A percentile compares a stretch with the other conserved stretches of the same genome.
Conservation (phyloP, 53 echinoderm and acorn worm genomes). For the Paracentrotus lividus region DNA sequence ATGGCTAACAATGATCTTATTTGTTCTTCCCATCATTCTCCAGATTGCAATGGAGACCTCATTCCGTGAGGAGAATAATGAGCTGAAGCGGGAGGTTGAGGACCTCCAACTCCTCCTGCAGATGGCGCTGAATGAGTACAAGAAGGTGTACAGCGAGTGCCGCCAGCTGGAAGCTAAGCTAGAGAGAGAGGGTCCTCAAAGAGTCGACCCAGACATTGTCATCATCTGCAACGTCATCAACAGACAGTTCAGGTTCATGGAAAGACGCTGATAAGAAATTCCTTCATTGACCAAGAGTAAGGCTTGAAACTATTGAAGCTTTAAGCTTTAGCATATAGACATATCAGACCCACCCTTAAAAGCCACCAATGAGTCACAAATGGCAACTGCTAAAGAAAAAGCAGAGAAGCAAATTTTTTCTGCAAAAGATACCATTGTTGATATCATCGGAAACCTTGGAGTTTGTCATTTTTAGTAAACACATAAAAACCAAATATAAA, state of each 20-base stretch:
- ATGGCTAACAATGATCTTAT: not conserved
- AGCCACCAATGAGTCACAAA: too few species aligned
- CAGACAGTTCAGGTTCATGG: conserved; percentile 3
- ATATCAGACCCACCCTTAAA: too few species aligned
- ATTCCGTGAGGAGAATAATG: conserved; percentile 67
- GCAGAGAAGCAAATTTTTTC: too few species aligned
- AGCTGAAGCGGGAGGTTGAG: conserved; percentile 77
- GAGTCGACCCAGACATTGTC: not conserved
- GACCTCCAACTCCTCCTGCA: conserved; percentile 83
- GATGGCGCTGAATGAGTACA: conserved; percentile 97
- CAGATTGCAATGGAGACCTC: conserved; percentile 70
- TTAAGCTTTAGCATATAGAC: too few species aligned
- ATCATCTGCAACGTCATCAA: not conserved
- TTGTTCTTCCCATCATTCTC: not conserved
- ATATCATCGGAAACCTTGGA: too few species aligned
- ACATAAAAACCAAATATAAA: too few species aligned
- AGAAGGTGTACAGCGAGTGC: conserved; percentile 82
- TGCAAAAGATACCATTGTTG: too few species aligned
- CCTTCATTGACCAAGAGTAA: conserved; percentile 32
- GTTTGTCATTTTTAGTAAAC: too few species aligned
- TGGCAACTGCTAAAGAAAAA: too few species aligned
- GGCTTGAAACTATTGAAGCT: too few species aligned
- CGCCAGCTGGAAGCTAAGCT: conserved; percentile 75
- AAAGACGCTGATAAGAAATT: conserved; percentile 20
- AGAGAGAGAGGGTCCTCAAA: conserved; percentile 70